Base-by-base conservation (phyloP, 2,113 vertebrate species). In the Propithecus coquereli region DNA sequence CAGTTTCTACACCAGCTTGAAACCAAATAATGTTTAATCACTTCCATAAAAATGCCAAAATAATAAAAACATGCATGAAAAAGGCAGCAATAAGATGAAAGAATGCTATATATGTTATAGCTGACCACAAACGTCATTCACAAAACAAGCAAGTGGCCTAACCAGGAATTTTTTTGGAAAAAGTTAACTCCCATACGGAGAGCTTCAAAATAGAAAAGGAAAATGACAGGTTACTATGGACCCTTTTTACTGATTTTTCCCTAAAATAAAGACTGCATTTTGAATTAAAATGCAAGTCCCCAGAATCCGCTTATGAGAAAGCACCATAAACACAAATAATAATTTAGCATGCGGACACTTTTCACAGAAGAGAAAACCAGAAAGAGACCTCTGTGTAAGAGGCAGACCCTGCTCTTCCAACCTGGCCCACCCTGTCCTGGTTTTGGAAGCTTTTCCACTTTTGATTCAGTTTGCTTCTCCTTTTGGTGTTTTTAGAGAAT, bases 141-240 rank as follows among this genome's bases (percentile, higher is more conserved):
- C 85, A n/a, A 47, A 86, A 95, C 89, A 97, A 98, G 76, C 87
- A 93, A 57, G 96, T 65, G 86, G 74, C 61, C 81, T 81, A 96
- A 92, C 27, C 47, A 82, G 54, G 95, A 96, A 94, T 94, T 98
- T 97, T 93, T 97, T 95, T 92, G 37, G 47, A 52, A 6, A 91
- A 97, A 73, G 94, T 97, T 88, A 95, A 92, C 95, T 98, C 34
- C 93, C 95, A 92, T 96, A 96, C 12, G 79, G 63, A 81, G 27
- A 98, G 27, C 66, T 98, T 97, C 97, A 97, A 98, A 98, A 98
- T 92, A 97, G 97, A 97, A 97, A 85, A 96, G 68, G 61, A 98
- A 98, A 98, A 98, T 97, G 97, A 98, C 95, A 97, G 83, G 63
- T 95, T 98, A 97, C 59, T 50, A 17, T 66, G 66, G 87, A 94